phyloP scores from a whole-genome alignment of 2,888 invertebrate genomes.

The Leptothorax acervorum region DNA sequence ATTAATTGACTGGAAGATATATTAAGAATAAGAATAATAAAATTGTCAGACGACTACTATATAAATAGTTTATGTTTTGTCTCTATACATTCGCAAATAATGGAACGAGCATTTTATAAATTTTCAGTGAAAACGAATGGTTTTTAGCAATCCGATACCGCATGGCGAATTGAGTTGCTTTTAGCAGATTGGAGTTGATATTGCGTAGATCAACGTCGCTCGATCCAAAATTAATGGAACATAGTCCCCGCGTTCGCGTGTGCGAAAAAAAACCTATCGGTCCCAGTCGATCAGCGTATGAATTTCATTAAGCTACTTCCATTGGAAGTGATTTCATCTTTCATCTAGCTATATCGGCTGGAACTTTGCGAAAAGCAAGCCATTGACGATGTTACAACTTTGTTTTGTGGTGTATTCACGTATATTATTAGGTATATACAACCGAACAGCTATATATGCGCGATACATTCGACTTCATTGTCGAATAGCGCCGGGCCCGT shows the following conservation, averaged over 20 bases:
- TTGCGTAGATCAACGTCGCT: conserved; percentile 27
- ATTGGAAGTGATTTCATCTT: conserved; percentile 46
- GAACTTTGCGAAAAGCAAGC: conserved; percentile 31
- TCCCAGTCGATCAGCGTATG: neutral
- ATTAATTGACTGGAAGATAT: neutral
- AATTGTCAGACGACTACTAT: neutral
- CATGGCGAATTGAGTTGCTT: conserved; percentile 32
- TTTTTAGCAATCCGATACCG: conserved; percentile 17
- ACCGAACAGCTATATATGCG: neutral
- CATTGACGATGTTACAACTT: conserved; percentile 36
- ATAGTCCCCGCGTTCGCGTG: neutral
- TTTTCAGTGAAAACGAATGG: neutral
- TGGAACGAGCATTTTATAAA: conserved; percentile 4
- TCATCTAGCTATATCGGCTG: conserved; percentile 32
- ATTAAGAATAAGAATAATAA: conserved; percentile 5
- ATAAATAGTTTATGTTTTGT: neutral
- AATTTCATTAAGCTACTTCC: conserved; percentile 40
- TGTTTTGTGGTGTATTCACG: conserved; percentile 25
- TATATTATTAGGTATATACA: conserved; percentile 17
- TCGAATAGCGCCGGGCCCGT: conserved; percentile 11
- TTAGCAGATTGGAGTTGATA: conserved; percentile 32
- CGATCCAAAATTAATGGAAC: conserved; percentile 44
- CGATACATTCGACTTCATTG: conserved; percentile 51
- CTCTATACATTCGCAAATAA: neutral
- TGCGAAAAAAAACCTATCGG: neutral